Conservation (phyloP, 2,113 vertebrate genomes). For the Tonatia bakeri region DNA sequence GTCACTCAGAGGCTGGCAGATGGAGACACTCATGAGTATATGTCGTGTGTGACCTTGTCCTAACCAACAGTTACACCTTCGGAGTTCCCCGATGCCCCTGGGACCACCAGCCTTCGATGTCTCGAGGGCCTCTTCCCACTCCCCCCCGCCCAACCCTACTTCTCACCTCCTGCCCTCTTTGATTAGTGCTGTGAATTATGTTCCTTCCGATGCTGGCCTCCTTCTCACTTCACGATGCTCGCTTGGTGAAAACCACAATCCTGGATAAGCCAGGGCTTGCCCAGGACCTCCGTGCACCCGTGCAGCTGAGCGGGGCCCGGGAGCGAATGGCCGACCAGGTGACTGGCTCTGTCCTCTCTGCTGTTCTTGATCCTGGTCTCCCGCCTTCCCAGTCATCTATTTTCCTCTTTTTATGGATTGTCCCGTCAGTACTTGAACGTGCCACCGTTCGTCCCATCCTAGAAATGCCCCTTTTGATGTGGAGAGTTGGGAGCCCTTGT, state of each 20-base stretch:
- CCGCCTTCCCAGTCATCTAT: background rate
- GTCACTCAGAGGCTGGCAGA: background rate
- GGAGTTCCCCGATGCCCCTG: background rate
- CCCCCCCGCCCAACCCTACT: background rate
- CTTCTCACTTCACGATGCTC: background rate
- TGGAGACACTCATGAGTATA: background rate
- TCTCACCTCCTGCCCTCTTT: too few species aligned
- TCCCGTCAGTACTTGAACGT: background rate
- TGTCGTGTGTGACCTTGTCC: background rate
- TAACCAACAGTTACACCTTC: background rate
- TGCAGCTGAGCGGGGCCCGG: fast-evolving
- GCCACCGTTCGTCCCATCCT: background rate
- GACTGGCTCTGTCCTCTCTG: background rate
- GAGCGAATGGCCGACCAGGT: fast-evolving
- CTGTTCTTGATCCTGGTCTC: background rate
- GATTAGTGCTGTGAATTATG: background rate
- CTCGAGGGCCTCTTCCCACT: fast-evolving
- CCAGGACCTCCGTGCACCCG: fast-evolving
- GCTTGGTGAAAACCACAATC: background rate
- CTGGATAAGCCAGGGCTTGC: fast-evolving
- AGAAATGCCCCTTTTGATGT: background rate
- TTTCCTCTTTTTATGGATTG: background rate
- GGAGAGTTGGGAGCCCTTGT: background rate
- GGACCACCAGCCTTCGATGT: too few species aligned
- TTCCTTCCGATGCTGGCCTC: background rate